Base-by-base conservation (phyloP, 1,140 invertebrate species). In the Brachionus angularis region DNA sequence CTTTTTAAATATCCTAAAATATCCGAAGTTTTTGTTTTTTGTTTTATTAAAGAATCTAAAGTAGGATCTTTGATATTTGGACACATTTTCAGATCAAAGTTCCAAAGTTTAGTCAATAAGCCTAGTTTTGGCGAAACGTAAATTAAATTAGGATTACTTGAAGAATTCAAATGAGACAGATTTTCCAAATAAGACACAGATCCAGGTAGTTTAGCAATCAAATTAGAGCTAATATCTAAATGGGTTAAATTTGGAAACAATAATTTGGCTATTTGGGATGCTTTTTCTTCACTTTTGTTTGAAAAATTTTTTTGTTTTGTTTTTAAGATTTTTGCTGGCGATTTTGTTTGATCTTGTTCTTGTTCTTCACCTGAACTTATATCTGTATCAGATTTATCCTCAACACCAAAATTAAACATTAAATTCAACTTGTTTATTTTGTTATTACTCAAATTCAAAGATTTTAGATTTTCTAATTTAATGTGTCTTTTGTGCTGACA, bases 231-330 rank as follows among this genome's bases (percentile, higher is more conserved):
- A 5, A 98, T 86, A 80, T 98, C 95, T 73, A 98, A 80, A 88
- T 93, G 93, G 1, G 91, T 94, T 39, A 98, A 85, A 77, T 90
- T 90, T 0, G 95, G 94, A 82, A 95, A 96, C 73, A 97, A 84
- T 21, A 96, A 84, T 58, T 87, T 67, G 23, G n/a, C 33, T 16
- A 49, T 42, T 10, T 31, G 21, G 47, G 33, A 34, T 8, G 31
- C 31, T 1, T 33, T 72, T 46, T 62, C 49, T 34, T 72, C 72
- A 16, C 50, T 71, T 25, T 71, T 69, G 61, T 25, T 89, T 82
- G 29, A 93, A 79, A 49, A 14, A 7, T 3, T 1, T 27, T 21
- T 29, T 25, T 47, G 3, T n/a, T 49, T 67, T 67, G 0, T 16
- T 10, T 42, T 42, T 42, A 10, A 42, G 39, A 10, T 10, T 10